Base-by-base conservation (phyloP, 2,113 vertebrate species). In the Brachyhypopomus occidentalis region DNA sequence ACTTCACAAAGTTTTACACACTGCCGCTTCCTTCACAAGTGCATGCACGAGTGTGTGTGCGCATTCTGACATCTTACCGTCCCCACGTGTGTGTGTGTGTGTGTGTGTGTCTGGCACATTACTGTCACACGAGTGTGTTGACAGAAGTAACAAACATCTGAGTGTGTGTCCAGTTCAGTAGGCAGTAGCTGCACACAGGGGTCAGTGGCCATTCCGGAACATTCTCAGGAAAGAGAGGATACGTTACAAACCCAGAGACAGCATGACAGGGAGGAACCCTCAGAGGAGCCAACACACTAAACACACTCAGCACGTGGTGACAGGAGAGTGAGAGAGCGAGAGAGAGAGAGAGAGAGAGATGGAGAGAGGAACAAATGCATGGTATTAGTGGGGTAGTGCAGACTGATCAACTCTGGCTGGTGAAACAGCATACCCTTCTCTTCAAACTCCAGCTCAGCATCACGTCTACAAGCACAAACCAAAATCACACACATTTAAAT, bases 371-470 rank as follows among this genome's bases (percentile, higher is more conserved):
- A 5, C 2, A 55, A 5, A 52, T 38, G 25, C 16, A n/a, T 27
- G 2, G 19, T 17, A 22, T n/a, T 60, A 9, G 67, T 2, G 25
- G 16, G 69, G 2, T 7, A 20, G n/a, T 88, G 83, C 71, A 67
- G 70, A 80, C 87, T 82, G 83, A 76, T 70, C 84, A 64, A 77
- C 48, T 87, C 86, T 87, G 88, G 45, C 12, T 14, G 12, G 12
- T 2, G 1, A 11, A 11, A 52, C 45, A 52, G 12, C 45, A 52
- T 1, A 52, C 9, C 9, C 12, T 52, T 52, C 45, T 52, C 2
- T 52, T 12, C 12, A 12, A 12, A 12, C 12, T 12, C 45, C 45
- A 14, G 41, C 41, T 45, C 41, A 45, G 12, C 45, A 52, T 11
- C 9, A 14, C 12, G 45, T 52, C 45, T 52, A 52, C 12, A 52